Conservation (phyloP, 2,113 vertebrate genomes). For the Nematolebias whitei region DNA sequence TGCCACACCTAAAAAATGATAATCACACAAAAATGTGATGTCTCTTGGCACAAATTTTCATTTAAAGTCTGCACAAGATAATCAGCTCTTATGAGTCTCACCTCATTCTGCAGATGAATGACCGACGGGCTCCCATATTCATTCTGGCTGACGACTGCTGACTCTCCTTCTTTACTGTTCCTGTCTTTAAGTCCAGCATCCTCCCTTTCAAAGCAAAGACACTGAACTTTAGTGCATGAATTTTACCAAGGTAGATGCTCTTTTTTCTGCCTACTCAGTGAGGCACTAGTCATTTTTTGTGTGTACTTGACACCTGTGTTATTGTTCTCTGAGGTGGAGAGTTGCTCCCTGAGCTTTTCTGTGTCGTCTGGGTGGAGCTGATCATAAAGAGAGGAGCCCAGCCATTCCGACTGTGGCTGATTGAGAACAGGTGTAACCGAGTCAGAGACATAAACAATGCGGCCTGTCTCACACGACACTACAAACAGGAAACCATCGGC, state of each 20-base stretch:
- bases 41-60: not conserved
- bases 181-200: slow-evolving; percentile 95
- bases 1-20: slow-evolving; percentile 84
- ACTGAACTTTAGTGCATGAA: not conserved
- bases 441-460: slow-evolving; percentile 94
- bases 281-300: not conserved
- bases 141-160: slow-evolving; percentile 94
- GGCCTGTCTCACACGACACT: slow-evolving; percentile 93
- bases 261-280: not conserved
- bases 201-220: slow-evolving; percentile 79
- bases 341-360: slow-evolving; percentile 95
- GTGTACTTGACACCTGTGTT: slow-evolving; percentile 79
- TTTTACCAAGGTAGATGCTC: too few relatives aligned
- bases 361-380: slow-evolving; percentile 95
- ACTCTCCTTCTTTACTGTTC: slow-evolving; percentile 97
- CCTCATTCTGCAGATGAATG: slow-evolving; percentile 99
- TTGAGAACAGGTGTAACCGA: slow-evolving; percentile 94
- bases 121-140: slow-evolving; percentile 94
- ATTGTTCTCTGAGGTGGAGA: slow-evolving; percentile 91
- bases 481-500: slow-evolving; percentile 97
- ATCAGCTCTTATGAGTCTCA: slow-evolving; percentile 46
- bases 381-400: slow-evolving; percentile 92
- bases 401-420: slow-evolving; percentile 93
- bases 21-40: not conserved
- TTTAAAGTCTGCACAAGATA: not conserved